A percentile compares a stretch with the other conserved stretches of the same genome.
phyloP scores from a whole-genome alignment of 2,113 vertebrate species.

The Cyanoliseus patagonus region DNA sequence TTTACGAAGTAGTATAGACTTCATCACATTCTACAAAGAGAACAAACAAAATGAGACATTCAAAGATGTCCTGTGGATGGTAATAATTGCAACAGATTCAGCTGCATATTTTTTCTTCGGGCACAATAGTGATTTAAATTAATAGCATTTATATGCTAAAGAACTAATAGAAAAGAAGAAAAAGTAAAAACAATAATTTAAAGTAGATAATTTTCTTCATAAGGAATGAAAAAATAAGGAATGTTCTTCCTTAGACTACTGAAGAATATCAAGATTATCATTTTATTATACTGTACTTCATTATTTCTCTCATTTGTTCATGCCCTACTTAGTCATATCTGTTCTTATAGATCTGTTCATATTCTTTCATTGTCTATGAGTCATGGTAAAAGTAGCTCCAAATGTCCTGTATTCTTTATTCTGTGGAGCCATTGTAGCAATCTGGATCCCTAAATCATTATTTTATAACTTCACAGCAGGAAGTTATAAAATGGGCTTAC shows the following conservation, averaged over 20 bases:
- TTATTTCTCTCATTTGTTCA: neutral
- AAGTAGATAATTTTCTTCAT: neutral
- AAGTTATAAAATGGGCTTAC: neutral
- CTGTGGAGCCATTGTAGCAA: neutral
- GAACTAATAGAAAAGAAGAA: neutral
- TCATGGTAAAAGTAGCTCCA: neutral
- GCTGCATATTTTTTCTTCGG: neutral
- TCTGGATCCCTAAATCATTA: neutral
- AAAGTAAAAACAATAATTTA: neutral
- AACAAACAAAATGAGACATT: neutral
- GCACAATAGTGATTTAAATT: neutral
- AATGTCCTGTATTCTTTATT: neutral
- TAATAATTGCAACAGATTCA: neutral
- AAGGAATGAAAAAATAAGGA: neutral
- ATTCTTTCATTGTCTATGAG: neutral
- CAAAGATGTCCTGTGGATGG: neutral
- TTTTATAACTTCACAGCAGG: neutral
- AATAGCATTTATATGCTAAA: neutral
- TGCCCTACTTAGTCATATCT: neutral
- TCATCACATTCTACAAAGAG: neutral
- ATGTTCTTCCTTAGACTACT: neutral
- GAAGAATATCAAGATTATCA: neutral
- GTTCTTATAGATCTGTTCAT: neutral
- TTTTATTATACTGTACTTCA: neutral
- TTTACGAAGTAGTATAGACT: neutral